Evolutionary conservation across 2,113 vertebrate genomes (phyloP).

Genomic region (Scopus umbretta): DNA sequence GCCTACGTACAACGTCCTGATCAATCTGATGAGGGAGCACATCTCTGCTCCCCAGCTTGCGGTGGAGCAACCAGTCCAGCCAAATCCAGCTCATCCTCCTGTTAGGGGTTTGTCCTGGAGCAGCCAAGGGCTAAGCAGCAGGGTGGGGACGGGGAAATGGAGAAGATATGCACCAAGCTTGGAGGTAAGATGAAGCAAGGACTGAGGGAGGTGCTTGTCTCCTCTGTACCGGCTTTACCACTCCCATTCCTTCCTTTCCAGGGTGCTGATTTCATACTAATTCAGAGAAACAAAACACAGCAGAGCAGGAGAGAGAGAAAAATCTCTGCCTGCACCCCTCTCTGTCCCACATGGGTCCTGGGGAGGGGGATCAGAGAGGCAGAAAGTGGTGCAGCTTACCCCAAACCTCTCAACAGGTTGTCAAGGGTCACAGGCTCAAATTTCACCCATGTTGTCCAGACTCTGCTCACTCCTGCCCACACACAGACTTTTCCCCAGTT

Average conservation of each 20-base stretch:
- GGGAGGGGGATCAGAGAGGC: not conserved
- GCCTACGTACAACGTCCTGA: fast-evolving
- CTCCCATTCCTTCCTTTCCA: not conserved
- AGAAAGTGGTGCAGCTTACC: not conserved
- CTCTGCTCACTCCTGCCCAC: not conserved
- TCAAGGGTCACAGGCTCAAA: not conserved
- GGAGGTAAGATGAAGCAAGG: not conserved
- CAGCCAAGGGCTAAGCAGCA: not conserved
- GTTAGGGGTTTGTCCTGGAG: not conserved
- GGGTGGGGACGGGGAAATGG: not conserved
- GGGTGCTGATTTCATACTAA: not conserved
- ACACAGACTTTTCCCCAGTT: not conserved
- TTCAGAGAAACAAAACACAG: not conserved
- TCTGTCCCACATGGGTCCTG: fast-evolving
- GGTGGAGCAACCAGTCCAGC: not conserved
- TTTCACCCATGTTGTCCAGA: fast-evolving
- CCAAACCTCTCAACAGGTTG: fast-evolving
- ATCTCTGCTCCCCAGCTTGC: not conserved
- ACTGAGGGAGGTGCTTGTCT: not conserved
- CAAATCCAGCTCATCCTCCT: not conserved
- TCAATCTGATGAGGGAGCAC: not conserved
- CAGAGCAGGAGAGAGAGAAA: not conserved
- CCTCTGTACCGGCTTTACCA: not conserved
- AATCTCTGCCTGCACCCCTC: not conserved
- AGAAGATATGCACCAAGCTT: not conserved